Percentiles rank a stretch among this genome's conserved stretches.
Conservation (phyloP, 2,113 vertebrate species). For the Protomyctophum bolini region DNA sequence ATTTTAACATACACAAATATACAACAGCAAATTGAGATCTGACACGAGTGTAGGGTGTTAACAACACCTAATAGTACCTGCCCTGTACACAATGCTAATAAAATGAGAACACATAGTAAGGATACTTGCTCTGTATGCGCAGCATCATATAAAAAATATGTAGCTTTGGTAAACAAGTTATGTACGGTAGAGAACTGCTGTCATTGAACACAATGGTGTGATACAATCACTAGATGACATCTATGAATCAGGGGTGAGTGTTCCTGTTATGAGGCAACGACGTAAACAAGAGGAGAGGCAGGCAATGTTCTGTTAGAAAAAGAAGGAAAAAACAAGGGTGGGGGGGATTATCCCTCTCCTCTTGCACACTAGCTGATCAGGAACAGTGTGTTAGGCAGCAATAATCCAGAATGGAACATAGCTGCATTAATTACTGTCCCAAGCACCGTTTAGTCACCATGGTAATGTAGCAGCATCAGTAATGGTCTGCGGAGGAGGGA, state of each 20-base stretch:
- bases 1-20: constrained; percentile 60
- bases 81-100: constrained; percentile 76
- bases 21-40: constrained; percentile 70
- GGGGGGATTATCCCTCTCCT: constrained; percentile 28
- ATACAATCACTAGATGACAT: constrained; percentile 81
- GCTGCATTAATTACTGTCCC: constrained; percentile 54
- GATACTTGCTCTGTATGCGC: constrained; percentile 76
- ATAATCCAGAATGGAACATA: constrained; percentile 41
- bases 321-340: neutral
- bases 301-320: constrained; percentile 40
- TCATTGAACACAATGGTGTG: constrained; percentile 72
- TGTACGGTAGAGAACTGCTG: constrained; percentile 71
- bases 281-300: constrained; percentile 49
- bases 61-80: constrained; percentile 79
- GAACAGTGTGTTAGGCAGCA: constrained; percentile 58
- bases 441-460: constrained; percentile 74
- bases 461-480: constrained; percentile 75
- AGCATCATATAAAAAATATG: constrained; percentile 87
- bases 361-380: constrained; percentile 49
- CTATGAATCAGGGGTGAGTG: constrained; percentile 56
- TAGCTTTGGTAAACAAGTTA: constrained; percentile 88
- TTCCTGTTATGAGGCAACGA: constrained; percentile 56
- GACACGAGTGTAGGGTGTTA: constrained; percentile 73
- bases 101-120: constrained; percentile 82
- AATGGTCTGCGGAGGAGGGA: constrained; percentile 67